Percentiles rank a stretch among this genome's conserved stretches.
Evolutionary conservation across 2,113 vertebrate genomes (phyloP).

Genomic region (Illadopsis cleaveri): DNA sequence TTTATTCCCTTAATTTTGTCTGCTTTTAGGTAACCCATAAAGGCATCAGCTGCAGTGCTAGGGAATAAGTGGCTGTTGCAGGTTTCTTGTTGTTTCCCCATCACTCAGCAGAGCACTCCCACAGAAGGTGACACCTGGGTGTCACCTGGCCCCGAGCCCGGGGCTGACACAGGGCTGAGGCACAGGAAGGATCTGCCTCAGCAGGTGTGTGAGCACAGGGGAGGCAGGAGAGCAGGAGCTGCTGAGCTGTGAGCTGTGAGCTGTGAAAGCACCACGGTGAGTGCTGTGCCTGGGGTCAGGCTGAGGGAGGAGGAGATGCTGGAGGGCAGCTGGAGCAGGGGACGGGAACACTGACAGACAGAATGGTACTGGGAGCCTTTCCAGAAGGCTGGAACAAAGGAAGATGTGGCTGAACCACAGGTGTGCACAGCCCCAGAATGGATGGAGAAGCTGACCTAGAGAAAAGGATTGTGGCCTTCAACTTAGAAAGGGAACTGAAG

Average conservation of each 20-base stretch:
- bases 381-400: background rate
- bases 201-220: background rate
- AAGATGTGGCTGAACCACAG: background rate
- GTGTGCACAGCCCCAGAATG: background rate
- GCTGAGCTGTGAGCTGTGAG: background rate
- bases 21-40: background rate
- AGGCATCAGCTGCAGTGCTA: too few relatives aligned
- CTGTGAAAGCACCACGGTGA: background rate
- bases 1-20: too few relatives aligned
- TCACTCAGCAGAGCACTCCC: background rate
- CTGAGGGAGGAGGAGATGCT: background rate
- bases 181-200: background rate
- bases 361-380: too few relatives aligned
- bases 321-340: background rate
- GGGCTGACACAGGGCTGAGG: background rate
- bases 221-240: background rate
- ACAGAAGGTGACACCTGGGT: background rate
- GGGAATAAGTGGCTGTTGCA: background rate
- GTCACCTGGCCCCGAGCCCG: background rate
- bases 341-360: accelerated
- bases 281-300: background rate
- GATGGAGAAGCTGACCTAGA: background rate
- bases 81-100: background rate
- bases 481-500: background rate
- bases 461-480: background rate